Percentiles rank a stretch among this genome's conserved stretches.
phyloP scores from a whole-genome alignment of 2,797 vertebrate genomes.

The Limosa lapponica region DNA sequence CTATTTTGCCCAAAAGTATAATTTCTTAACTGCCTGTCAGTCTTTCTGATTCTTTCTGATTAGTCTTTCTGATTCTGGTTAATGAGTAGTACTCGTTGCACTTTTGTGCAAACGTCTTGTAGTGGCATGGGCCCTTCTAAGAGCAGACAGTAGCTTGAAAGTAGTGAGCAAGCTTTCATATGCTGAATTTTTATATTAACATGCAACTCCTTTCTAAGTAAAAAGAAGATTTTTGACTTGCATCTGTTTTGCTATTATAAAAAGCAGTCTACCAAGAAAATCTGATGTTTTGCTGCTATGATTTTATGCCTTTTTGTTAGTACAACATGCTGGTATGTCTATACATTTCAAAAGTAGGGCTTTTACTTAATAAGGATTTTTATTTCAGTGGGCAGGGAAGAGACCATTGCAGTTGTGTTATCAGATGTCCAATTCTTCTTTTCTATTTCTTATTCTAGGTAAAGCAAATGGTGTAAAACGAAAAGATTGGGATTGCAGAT shows the following conservation, averaged over 20 bases:
- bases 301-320: neutral
- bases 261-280: neutral
- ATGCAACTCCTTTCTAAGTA: neutral
- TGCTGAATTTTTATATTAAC: neutral
- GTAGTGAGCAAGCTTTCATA: neutral
- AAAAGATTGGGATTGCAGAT: constrained; percentile 84
- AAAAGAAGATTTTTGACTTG: neutral
- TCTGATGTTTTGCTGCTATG: neutral
- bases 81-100: neutral
- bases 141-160: neutral
- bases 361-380: neutral
- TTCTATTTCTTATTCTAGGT: constrained; percentile 68
- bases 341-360: neutral
- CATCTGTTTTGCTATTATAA: neutral
- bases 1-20: neutral
- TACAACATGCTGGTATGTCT: neutral
- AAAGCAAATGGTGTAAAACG: constrained; percentile 82
- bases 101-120: neutral
- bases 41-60: neutral
- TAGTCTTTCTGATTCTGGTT: neutral
- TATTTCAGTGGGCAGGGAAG: neutral
- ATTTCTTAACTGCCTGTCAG: neutral
- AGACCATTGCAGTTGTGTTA: neutral
- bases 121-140: neutral
- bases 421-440: neutral